These are phyloP conservation scores for Xylota sylvarum DNA, from an alignment of 2,888 invertebrate genomes.

Conservation along the genomic window DNA sequence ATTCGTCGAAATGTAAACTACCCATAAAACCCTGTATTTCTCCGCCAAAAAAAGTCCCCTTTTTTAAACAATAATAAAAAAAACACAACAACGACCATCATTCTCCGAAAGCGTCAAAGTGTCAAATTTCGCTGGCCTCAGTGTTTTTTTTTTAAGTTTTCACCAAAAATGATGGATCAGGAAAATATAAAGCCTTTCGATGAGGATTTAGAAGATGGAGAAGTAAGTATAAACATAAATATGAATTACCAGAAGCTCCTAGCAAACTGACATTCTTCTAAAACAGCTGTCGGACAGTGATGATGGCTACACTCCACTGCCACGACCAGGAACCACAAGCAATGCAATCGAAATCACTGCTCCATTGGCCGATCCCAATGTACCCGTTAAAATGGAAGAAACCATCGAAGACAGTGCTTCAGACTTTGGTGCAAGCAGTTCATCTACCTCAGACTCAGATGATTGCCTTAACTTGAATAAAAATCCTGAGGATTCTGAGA, in stretches of 20 bases:
- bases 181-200: conserved; percentile 87
- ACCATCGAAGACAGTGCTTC: conserved; percentile 80
- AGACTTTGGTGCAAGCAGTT: conserved; percentile 80
- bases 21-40: conserved; percentile 20
- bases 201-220: conserved; percentile 89
- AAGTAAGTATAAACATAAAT: conserved; percentile 85
- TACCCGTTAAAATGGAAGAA: conserved; percentile 66
- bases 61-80: conserved; percentile 4
- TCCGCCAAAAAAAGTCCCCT: not conserved
- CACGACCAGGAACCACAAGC: conserved; percentile 79
- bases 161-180: conserved; percentile 85
- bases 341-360: conserved; percentile 63
- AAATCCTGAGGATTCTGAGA: conserved; percentile 77
- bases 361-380: conserved; percentile 42
- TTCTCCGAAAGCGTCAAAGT: conserved; percentile 59
- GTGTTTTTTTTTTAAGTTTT: conserved; percentile 13
- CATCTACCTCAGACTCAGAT: conserved; percentile 82
- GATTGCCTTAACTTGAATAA: conserved; percentile 80
- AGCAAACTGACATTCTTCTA: conserved; percentile 32
- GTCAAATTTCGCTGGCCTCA: conserved; percentile 57
- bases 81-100: conserved; percentile 19
- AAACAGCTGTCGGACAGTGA: conserved; percentile 82
- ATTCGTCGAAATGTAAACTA: not conserved
- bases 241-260: not conserved
- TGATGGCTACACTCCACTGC: conserved; percentile 83